Evolutionary conservation across 1,140 invertebrate species (phyloP), one percentile per base, ranked within the genome.

Genomic region (Tetramorium simillimum): DNA sequence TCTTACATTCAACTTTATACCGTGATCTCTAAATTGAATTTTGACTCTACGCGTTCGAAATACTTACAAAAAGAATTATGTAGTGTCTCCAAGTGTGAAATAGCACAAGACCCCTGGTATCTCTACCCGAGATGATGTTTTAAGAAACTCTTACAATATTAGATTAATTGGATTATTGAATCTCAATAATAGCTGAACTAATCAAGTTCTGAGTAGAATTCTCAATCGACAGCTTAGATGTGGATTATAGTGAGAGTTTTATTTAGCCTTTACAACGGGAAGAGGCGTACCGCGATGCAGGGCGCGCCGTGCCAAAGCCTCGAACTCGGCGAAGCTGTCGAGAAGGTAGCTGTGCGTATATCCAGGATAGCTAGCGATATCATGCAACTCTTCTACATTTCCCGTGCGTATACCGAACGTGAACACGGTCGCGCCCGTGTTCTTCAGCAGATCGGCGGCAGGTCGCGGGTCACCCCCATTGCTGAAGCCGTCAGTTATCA

Each of bases 401-500:
- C 97, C 97, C 89, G 97, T 97, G 46, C 95, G 93, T 58, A 97
- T 97, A 9, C 97, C 97, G 91, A 97, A 96, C 2, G 97, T 97
- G 88, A 97, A 97, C 67, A 97, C 96, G 1, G 93, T 95, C 2
- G 96, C 95, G 6, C 96, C 96, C 6, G 95, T 81, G 28, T 95
- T 89, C 85, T 96, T 96, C 1, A 97, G 92, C 18, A 95, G 91
- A 51, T 95, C 93, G 0, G 97, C 96, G 1, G 96, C 94, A 7
- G 96, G 96, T 53, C 96, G 91, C 0, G 97, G 97, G 94, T 97
- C 96, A 0, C 97, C 97, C 0, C 97, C 97, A 92, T 97, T 97
- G 28, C 97, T 97, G 92, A 97, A 97, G 10, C 97, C 97, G 92
- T 97, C 97, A 2, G 97, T 97, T 67, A 97, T 96, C 0, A 97